These are phyloP conservation scores for Caenorhabditis drosophilae DNA, from an alignment of 2,888 invertebrate species.

Conservation along the genomic window DNA sequence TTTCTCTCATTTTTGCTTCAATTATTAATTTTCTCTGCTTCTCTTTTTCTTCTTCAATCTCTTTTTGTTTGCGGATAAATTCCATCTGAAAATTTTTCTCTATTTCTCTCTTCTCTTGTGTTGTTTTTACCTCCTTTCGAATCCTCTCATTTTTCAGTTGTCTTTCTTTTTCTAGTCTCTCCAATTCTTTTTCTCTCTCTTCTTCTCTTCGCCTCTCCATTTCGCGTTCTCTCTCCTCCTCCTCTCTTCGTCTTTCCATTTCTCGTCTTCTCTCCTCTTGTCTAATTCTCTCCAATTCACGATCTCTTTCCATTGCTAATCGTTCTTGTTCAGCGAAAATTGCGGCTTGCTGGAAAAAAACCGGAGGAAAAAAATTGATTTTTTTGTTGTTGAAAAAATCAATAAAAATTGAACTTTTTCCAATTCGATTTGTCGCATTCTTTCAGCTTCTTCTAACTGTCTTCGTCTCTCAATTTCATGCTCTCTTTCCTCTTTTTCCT, in stretches of 20 bases:
- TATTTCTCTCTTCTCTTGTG: too few species aligned
- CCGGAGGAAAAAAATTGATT: too few species aligned
- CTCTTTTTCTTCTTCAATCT: too few species aligned
- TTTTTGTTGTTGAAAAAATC: too few species aligned
- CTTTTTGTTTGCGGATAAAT: too few species aligned
- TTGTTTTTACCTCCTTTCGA: too few species aligned
- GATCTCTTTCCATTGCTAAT: conserved; percentile 31
- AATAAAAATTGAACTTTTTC: conserved; percentile 19
- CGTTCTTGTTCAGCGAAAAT: conserved; percentile 34
- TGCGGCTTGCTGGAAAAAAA: conserved; percentile 26
- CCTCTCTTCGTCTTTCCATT: conserved; percentile 21
- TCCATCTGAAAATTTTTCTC: too few species aligned
- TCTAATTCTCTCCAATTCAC: conserved; percentile 28
- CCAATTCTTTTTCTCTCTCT: conserved; percentile 22
- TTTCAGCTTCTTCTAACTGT: conserved; percentile 31
- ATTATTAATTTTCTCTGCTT: too few species aligned
- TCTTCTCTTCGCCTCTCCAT: conserved; percentile 17
- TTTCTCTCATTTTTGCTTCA: conserved; percentile 22
- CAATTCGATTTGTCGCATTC: conserved; percentile 17
- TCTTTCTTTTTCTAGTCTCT: conserved; percentile 14
- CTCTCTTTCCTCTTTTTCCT: conserved; percentile 35
- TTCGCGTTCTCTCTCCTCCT: conserved; percentile 18
- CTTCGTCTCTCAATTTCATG: conserved; percentile 25
- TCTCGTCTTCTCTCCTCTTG: conserved; percentile 24
- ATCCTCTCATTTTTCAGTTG: too few species aligned